Evolutionary conservation across 2,113 vertebrate species (phyloP).

Genomic region (Aspidoscelis tigris): DNA sequence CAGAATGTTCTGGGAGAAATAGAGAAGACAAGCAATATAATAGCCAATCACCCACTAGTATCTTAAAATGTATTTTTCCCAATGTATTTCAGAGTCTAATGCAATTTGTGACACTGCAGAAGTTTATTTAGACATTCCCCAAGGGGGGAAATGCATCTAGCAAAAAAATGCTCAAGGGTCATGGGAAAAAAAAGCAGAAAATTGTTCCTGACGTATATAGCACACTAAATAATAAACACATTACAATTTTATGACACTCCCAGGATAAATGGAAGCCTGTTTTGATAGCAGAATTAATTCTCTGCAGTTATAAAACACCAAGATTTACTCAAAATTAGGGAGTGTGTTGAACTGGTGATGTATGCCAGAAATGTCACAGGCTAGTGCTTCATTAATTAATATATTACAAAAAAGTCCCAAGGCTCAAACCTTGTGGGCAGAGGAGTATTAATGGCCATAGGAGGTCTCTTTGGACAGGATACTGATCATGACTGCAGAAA

Average conservation of each 20-base stretch:
- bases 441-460: constrained; percentile 52
- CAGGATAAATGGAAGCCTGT: constrained; percentile 60
- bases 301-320: constrained; percentile 60
- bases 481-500: constrained; percentile 49
- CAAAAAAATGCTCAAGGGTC: constrained; percentile 24
- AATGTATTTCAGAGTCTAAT: constrained; percentile 44
- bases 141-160: constrained; percentile 50
- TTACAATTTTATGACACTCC: constrained; percentile 67
- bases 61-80: constrained; percentile 43
- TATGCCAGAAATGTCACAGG: constrained; percentile 34
- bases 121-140: constrained; percentile 58
- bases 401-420: constrained; percentile 46
- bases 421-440: constrained; percentile 37
- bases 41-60: constrained; percentile 35
- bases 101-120: constrained; percentile 39
- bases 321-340: constrained; percentile 61
- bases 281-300: constrained; percentile 66
- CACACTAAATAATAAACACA: constrained; percentile 65
- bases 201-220: constrained; percentile 54
- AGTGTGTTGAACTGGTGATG: constrained; percentile 33
- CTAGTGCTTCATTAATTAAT: constrained; percentile 58
- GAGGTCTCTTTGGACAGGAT: constrained; percentile 55
- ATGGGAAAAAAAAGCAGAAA: constrained; percentile 50
- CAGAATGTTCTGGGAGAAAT: constrained; percentile 61
- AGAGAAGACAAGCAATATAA: constrained; percentile 61